Base-by-base conservation (phyloP, 1,140 invertebrate species). In the Coenobita brevimanus region DNA sequence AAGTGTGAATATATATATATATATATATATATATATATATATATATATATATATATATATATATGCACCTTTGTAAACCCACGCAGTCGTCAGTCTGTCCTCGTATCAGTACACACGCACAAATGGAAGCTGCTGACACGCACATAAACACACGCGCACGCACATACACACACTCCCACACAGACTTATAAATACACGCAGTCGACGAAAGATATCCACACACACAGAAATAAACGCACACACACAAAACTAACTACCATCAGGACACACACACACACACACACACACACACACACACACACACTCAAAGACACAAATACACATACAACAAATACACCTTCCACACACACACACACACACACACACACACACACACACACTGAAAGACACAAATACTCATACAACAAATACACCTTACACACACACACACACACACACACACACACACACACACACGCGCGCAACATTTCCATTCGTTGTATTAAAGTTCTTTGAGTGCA, bases 401-500 rank as follows among this genome's bases (percentile, higher is more conserved):
- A 76, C 36, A 78, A 15, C 30, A 15, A 78, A 15, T 46, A n/a
- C 30, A 17, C 15, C 71, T 21, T 1, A 46, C 57, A 62, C 46
- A 80, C 57, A 82, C 41, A 82, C 38, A 71, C 38, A 50, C 62
- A 71, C 36, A 27, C 24, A 82, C 60, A 82, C 60, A 82, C 41
- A 71, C 54, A 71, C 62, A 82, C 54, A 82, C 62, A 71, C 62
- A 82, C 62, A 82, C 38, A 82, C 62, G 46, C 43, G 71, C 50
- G 24, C 27, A 57, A 57, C 76, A 87, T 87, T 87, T 87, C 84
- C 84, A 87, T 87, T 76, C 54, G 43, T 87, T 87, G 60, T 81
- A 87, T 87, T 87, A 87, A 87, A 87, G 84, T 87, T 87, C 84
- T 87, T 87, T 87, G 84, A 87, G 76, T 46, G 41, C 27, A 36